Conservation (phyloP, 2,888 invertebrate species). For the Tinea trinotella region DNA sequence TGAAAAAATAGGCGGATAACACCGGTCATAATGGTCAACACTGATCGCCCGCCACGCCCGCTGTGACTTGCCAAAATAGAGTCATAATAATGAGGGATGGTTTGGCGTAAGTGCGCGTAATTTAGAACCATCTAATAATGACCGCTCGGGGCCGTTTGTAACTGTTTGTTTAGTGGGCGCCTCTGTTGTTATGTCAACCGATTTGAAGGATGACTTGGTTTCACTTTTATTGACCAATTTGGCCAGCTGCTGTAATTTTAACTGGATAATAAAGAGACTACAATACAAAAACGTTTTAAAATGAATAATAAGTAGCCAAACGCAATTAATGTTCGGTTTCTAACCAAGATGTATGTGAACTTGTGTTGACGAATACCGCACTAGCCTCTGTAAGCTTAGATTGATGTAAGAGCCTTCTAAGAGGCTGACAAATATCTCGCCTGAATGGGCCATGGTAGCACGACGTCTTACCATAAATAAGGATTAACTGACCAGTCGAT, state of each 20-base stretch:
- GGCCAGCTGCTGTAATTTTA: neutral
- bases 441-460: conserved; percentile 47
- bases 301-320: neutral
- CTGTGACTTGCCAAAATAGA: conserved; percentile 69
- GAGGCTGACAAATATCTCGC: conserved; percentile 59
- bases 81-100: conserved; percentile 66
- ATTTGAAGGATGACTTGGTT: conserved; percentile 49
- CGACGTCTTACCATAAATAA: conserved; percentile 69
- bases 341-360: neutral
- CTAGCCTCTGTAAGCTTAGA: conserved; percentile 34
- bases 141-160: conserved; percentile 43
- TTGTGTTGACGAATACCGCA: conserved; percentile 1
- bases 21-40: conserved; percentile 36
- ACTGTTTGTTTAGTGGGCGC: conserved; percentile 38
- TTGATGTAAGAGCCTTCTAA: conserved; percentile 51
- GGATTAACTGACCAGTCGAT: conserved; percentile 42
- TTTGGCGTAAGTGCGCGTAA: conserved; percentile 56
- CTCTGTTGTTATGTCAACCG: conserved; percentile 39
- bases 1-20: conserved; percentile 18
- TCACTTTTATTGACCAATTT: conserved; percentile 51
- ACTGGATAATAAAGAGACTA: neutral
- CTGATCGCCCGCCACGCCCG: conserved; percentile 45
- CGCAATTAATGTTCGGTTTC: neutral
- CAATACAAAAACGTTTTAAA: neutral
- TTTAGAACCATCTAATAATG: conserved; percentile 57